phyloP scores from a whole-genome alignment of 2,888 invertebrate genomes.

The Dryadula phaetusa region DNA sequence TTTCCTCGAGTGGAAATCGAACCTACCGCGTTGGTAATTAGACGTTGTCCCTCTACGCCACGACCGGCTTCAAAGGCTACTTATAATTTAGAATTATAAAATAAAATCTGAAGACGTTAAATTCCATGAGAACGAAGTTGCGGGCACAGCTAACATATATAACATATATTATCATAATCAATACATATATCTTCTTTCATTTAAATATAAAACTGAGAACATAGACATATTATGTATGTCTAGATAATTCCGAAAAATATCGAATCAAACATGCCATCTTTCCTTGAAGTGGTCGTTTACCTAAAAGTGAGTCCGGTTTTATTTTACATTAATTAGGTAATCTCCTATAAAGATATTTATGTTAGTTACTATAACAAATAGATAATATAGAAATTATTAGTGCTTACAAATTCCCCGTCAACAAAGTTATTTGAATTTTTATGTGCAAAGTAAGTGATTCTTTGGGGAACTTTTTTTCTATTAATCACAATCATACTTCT shows the following conservation, averaged over 20 bases:
- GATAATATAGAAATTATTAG: background rate
- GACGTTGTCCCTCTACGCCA: too few relatives aligned
- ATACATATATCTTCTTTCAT: background rate
- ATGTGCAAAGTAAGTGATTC: background rate
- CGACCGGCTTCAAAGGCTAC: too few relatives aligned
- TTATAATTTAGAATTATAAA: too few relatives aligned
- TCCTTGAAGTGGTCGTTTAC: background rate
- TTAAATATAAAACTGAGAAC: background rate
- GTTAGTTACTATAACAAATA: background rate
- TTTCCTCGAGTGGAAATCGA: too few relatives aligned
- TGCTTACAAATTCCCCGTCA: background rate
- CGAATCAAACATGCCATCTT: background rate
- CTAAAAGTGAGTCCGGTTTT: constrained; percentile 1
- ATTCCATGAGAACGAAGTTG: too few relatives aligned
- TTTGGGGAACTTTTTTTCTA: too few relatives aligned
- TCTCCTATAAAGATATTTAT: background rate
- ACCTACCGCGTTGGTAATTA: too few relatives aligned
- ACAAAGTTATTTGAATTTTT: background rate
- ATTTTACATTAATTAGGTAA: background rate
- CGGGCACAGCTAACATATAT: too few relatives aligned
- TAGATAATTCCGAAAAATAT: background rate
- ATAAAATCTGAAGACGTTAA: too few relatives aligned
- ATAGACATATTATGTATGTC: background rate
- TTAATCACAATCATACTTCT: too few relatives aligned
- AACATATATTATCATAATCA: background rate